Evolutionary conservation across 2,797 vertebrate genomes (phyloP).

Genomic region (Lates japonicus): DNA sequence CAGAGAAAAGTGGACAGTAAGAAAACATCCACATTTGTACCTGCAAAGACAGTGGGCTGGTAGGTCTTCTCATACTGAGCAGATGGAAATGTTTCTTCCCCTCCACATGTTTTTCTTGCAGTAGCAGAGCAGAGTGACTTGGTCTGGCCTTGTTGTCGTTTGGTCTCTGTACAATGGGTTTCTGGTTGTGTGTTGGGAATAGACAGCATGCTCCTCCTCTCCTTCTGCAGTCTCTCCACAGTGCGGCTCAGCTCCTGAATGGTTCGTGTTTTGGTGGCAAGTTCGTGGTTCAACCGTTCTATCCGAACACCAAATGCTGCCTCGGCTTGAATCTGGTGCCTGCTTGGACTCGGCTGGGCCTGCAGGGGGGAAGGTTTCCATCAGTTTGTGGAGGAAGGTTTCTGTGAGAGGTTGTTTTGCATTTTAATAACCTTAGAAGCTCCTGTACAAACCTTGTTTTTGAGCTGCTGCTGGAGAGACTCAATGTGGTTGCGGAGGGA

Average conservation of each 20-base stretch:
- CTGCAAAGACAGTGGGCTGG: constrained; percentile 86
- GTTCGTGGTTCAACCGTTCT: constrained; percentile 89
- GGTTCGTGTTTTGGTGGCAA: constrained; percentile 87
- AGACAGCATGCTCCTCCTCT: constrained; percentile 87
- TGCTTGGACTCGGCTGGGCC: constrained; percentile 65
- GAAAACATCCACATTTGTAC: constrained; percentile 20
- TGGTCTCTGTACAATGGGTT: constrained; percentile 15
- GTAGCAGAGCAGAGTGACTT: constrained; percentile 19
- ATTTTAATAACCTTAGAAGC: not conserved
- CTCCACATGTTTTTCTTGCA: not conserved
- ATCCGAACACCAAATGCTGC: constrained; percentile 84
- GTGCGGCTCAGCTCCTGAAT: constrained; percentile 92
- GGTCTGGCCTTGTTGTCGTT: constrained; percentile 42
- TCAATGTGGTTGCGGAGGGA: constrained; percentile 86
- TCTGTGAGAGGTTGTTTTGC: not conserved
- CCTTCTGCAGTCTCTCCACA: constrained; percentile 92
- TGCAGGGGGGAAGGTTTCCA: not conserved
- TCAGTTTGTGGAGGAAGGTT: not conserved
- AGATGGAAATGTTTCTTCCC: constrained; percentile 69
- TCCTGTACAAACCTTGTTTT: constrained; percentile 50
- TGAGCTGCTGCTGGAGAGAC: constrained; percentile 86
- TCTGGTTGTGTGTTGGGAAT: constrained; percentile 20
- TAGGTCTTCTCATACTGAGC: constrained; percentile 86
- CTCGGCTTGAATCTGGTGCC: constrained; percentile 83
- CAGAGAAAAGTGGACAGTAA: not conserved